phyloP scores from a whole-genome alignment of 2,113 vertebrate species.

The Phocoena sinus region DNA sequence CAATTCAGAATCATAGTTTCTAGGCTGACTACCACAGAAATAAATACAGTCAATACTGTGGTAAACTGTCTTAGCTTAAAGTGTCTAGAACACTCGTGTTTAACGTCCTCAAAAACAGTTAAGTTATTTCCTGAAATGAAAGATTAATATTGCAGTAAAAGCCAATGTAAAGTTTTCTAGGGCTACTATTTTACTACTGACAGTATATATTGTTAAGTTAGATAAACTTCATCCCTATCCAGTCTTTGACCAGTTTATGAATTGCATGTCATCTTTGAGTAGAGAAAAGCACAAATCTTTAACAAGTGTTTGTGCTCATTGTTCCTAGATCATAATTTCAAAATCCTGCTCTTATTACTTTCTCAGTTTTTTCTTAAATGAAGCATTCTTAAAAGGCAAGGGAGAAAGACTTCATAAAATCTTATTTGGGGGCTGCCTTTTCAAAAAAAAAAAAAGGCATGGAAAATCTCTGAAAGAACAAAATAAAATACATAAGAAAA shows the following conservation, averaged over 20 bases:
- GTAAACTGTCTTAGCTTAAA: neutral
- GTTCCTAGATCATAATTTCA: constrained; percentile 24
- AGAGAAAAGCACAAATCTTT: neutral
- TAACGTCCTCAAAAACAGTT: neutral
- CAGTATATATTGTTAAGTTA: neutral
- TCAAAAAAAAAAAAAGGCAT: neutral
- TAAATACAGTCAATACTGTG: neutral
- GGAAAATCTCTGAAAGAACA: neutral
- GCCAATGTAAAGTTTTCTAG: neutral
- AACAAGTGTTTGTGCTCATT: neutral
- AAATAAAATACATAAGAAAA: neutral
- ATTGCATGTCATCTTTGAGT: neutral
- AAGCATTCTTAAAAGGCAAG: constrained; percentile 24
- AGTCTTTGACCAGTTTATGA: neutral
- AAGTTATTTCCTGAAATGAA: neutral
- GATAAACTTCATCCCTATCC: neutral
- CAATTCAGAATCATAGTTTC: neutral
- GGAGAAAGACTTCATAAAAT: neutral
- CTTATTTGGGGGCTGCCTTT: constrained; percentile 31
- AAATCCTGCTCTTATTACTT: constrained; percentile 51
- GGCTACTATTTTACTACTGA: neutral
- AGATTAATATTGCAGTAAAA: neutral
- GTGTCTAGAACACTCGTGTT: neutral
- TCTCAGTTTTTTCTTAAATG: constrained; percentile 10
- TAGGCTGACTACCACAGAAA: neutral